Evolutionary conservation across 92 coral and sea anemone genomes (phyloP), one percentile per base, ranked within the genome.

Genomic region (Epizoanthus ramosus): DNA sequence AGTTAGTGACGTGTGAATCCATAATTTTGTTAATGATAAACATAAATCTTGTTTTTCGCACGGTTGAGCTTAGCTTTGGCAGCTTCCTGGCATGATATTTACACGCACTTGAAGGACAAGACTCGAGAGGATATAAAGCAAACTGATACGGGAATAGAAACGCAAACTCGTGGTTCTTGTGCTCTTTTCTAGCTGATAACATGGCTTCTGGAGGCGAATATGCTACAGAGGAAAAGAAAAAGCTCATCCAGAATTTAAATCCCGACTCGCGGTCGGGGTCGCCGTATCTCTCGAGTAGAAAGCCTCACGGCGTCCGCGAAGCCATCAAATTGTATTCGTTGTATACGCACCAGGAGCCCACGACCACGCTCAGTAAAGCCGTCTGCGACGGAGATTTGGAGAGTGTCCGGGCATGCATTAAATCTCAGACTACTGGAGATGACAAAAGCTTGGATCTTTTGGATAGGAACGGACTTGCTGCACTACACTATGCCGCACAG

Each of bases 401-500:
- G 25, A 61, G 35, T 14, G 82, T 77, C 33, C 82, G 39, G 43
- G 70, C 57, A 39, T 61, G 13, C 16, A 31, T 76, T 14, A 21
- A 45, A 35, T 57, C 68, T 57, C 58, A 52, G n/a, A 18, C 12
- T 6, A 9, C 68, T 35, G 16, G 14, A 6, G 81, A 75, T 6
- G 25, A 56, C 57, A 61, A 39, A 61, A n/a, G 10, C 12, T 61
- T 77, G 24, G 70, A 77, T 24, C 16, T 35, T 18, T 16, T 77
- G 37, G 71, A 77, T 61, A 77, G 58, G 23, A 77, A 59, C 52
- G 82, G 82, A 6, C 24, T 61, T 19, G 59, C 82, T 21, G 82
- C 82, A 33, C 82, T 77, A 6, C 82, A 77, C 23, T 77, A 77
- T 22, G 82, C 82, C 8, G 82, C 82, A 15, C 82, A 61, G 47